Conservation (phyloP, 1,140 invertebrate genomes). For the Mycetomoellerius zeteki region DNA sequence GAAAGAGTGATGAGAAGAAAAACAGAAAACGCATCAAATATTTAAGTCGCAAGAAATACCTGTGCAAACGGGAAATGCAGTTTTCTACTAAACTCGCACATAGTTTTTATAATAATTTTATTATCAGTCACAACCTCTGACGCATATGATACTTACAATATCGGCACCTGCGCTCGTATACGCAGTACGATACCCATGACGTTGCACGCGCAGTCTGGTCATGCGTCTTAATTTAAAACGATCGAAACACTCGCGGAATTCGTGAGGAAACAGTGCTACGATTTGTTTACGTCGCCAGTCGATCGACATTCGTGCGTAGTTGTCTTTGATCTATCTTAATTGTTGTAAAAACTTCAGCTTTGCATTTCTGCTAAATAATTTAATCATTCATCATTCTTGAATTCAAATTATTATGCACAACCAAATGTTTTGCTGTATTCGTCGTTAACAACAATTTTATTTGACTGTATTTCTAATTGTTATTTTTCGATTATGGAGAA, state of each 20-base stretch:
- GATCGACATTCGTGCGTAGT: background rate
- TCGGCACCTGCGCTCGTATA: conserved; percentile 11
- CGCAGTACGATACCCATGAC: too few relatives aligned
- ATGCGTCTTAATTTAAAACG: conserved; percentile 70
- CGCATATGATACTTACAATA: background rate
- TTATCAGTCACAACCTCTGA: conserved; percentile 58
- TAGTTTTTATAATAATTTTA: conserved; percentile 9
- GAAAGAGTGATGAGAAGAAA: conserved; percentile 15
- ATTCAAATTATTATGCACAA: background rate
- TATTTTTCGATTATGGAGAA: background rate
- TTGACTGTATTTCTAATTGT: background rate
- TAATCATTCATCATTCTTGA: background rate
- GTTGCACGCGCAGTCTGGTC: conserved; percentile 21
- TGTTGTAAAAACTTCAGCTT: background rate
- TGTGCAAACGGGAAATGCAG: background rate
- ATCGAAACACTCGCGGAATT: conserved; percentile 66
- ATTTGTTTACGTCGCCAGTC: background rate
- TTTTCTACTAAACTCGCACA: background rate
- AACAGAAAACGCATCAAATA: background rate
- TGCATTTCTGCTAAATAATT: background rate
- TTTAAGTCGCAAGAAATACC: conserved; percentile 10
- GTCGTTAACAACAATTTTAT: background rate
- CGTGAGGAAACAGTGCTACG: conserved; percentile 2
- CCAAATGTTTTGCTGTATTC: background rate
- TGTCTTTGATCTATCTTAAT: background rate